These are phyloP conservation scores for Macrobrachium nipponense DNA, from an alignment of 1,140 invertebrate species.

Conservation along the genomic window DNA sequence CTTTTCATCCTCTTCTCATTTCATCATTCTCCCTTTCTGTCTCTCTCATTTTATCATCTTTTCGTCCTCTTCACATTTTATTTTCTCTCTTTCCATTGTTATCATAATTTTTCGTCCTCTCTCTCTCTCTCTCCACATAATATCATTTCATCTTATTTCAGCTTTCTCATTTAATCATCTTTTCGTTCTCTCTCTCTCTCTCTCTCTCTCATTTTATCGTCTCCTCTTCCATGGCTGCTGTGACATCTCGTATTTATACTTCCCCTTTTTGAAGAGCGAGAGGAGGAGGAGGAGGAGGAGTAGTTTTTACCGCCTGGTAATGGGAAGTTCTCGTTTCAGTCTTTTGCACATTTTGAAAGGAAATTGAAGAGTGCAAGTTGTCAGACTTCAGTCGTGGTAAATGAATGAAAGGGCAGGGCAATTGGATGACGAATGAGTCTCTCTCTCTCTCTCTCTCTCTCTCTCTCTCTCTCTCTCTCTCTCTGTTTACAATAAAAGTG, in stretches of 20 bases:
- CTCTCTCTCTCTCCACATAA: not conserved
- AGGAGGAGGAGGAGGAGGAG: too few species aligned
- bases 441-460: too few species aligned
- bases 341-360: not conserved
- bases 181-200: slow-evolving; percentile 38
- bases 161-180: too few species aligned
- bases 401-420: not conserved
- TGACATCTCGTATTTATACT: slow-evolving; percentile 13
- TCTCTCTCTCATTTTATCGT: slow-evolving; percentile 26
- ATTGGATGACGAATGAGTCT: too few species aligned
- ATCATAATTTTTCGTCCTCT: too few species aligned
- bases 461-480: too few species aligned
- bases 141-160: too few species aligned
- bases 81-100: not conserved
- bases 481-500: too few species aligned
- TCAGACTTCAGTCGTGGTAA: not conserved
- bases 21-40: not conserved
- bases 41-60: not conserved
- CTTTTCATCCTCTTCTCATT: not conserved
- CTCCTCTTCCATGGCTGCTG: not conserved
- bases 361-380: slow-evolving; percentile 12
- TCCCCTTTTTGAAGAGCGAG: not conserved
- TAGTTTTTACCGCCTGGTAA: too few species aligned
- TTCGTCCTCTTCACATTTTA: not conserved
- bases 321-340: not conserved